Base-by-base conservation (phyloP, 1,140 invertebrate species). In the Drosophila quadrilineata region DNA sequence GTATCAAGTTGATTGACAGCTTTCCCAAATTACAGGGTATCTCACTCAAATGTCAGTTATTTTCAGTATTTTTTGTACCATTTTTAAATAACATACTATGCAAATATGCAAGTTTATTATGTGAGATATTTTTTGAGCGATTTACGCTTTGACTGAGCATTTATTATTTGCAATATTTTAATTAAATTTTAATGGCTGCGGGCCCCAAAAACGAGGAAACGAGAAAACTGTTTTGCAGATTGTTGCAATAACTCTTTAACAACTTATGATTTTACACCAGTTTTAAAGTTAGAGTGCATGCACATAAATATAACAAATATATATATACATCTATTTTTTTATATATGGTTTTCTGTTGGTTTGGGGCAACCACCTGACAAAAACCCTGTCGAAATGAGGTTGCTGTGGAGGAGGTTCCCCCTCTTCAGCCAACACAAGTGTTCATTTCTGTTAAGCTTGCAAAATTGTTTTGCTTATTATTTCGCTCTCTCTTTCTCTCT, bases 401-500 rank as follows among this genome's bases (percentile, higher is more conserved):
- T 26, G 19, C 10, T 43, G 22, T 35, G 14, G 5, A 43, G 14
- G 22, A 40, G 41, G 45, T 46, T 54, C n/a, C n/a, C n/a, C n/a
- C n/a, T n/a, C n/a, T n/a, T n/a, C n/a, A n/a, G n/a, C 41, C 26
- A 45, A 21, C 69, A 69, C 46, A 64, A 84, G 80, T 69, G 75
- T 76, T 74, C 73, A 85, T 82, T 82, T 82, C 64, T 63, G 73
- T 77, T 85, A 85, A 84, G 77, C 77, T 85, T 58, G 60, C 65
- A 70, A 85, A 84, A 85, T 82, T 73, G 73, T 73, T 72, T 84
- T 77, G 53, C 73, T 82, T 82, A 84, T 82, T 84, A 82, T 84
- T 71, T 67, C 40, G 43, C 35, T 59, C 22, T 41, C n/a, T n/a
- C n/a, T n/a, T n/a, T n/a, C n/a, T n/a, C n/a, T n/a, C n/a, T n/a